Evolutionary conservation across 1,140 invertebrate genomes (phyloP), one percentile per base, ranked within the genome.

Genomic region (Pachyrhynchus sulphureomaculatus): DNA sequence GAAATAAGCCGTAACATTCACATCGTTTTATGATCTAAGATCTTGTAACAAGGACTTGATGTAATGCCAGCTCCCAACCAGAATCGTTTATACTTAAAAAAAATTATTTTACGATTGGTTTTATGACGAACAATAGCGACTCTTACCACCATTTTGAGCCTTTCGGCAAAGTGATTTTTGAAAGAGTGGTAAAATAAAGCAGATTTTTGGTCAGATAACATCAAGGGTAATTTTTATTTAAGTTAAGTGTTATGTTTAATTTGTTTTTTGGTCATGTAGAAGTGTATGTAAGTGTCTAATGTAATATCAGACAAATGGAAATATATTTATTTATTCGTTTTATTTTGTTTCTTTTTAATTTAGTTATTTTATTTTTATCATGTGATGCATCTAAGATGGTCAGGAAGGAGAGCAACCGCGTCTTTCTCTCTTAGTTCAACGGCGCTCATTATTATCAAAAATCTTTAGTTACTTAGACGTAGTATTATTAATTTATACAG

Each of bases 221-320:
- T 29, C 12, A 3, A 29, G 12, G 26, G 5, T 29, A 29, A 2
- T 29, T 45, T n/a, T 17, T 44, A 21, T 17, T 45, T 23, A 45
- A 3, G 24, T 45, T 23, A 26, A 41, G 18, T 6, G 37, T 15
- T n/a, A 23, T 20, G 17, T 2, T 29, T 29, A 29, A 1, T 29
- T 29, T 29, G 8, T 29, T 37, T 13, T 13, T 37, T 42, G 39
- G 15, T 42, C 18, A 20, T 42, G 12, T 47, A 45, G 17, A 2
- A 24, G 15, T 24, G 2, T 47, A 44, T 44, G 21, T 44, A 21
- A 44, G 41, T 21, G 18, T 44, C n/a, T 44, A 21, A 18, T 42
- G 39, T 42, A 42, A 42, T 42, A 42, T 42, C 39, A 42, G 3
- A 6, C 29, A 49, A 49, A 34, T 49, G 47, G 18, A 49, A 49